Base-by-base conservation (phyloP, 2,797 vertebrate species). In the Betta splendens region DNA sequence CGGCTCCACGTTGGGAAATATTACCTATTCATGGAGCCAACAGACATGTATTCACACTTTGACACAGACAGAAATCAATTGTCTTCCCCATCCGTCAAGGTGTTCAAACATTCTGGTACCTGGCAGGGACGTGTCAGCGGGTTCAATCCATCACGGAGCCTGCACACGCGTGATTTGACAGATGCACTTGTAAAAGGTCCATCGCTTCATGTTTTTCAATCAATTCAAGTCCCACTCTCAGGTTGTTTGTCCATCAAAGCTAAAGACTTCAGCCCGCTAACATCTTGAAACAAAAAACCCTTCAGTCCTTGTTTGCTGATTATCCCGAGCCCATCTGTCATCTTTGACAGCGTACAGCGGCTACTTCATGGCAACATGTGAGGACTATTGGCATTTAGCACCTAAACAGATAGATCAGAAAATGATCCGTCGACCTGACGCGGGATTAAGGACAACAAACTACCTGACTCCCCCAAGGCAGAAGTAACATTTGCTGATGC, bases 161-260 rank as follows among this genome's bases (percentile, higher is more conserved):
- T 3, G 44, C 80, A 75, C 72, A 58, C 55, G 39, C 35, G 44
- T 37, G 58, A 76, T 75, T 80, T 88, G 86, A 87, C 83, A 77
- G 76, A 80, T 81, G 78, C 78, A 81, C 77, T 83, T 87, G 84
- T 81, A 80, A 75, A 71, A 83, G 72, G 81, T 81, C 82, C 74
- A 77, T 75, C 33, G 56, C 76, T 69, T 75, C 80, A 75, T 86
- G 81, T 85, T 87, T 88, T 85, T 81, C 79, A 89, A 83, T 85
- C 81, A 85, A 77, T 85, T 83, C 56, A 63, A 78, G 75, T 77
- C 68, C 69, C 48, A 47, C 51, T 72, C 67, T 72, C 23, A n/a
- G 17, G 46, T 72, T 84, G 79, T 85, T 89, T 89, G 84, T 83
- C 75, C 69, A 69, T 82, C 79, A 86, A 75, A 79, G 73, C 64